Evolutionary conservation across 1,140 invertebrate genomes (phyloP).

Genomic region (Saccostrea glomerata): DNA sequence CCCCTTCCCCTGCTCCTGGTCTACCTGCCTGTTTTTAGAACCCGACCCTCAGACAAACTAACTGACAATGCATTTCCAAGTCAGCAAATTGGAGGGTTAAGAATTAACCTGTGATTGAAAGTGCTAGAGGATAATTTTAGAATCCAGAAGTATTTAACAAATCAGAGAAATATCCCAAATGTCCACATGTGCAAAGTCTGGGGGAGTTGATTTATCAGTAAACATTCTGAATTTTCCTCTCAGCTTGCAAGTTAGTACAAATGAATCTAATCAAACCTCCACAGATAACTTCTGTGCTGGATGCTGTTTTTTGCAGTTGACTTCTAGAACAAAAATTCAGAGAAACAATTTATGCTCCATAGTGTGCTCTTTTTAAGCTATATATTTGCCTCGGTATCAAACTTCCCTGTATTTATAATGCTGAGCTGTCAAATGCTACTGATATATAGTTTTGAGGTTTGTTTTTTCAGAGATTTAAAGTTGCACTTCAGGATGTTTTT

Average conservation of each 20-base stretch:
- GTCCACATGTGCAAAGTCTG: slow-evolving; percentile 22
- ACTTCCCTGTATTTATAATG: slow-evolving; percentile 9
- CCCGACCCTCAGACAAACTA: background rate
- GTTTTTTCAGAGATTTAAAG: slow-evolving; percentile 25
- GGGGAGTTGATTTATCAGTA: slow-evolving; percentile 23
- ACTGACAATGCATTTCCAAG: background rate
- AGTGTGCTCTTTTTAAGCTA: background rate
- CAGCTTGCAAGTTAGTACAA: slow-evolving; percentile 23
- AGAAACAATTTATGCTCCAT: slow-evolving; percentile 8
- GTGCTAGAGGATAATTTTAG: background rate
- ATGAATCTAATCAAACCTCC: slow-evolving; percentile 27
- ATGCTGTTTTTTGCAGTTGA: slow-evolving; percentile 28
- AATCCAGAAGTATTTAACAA: background rate
- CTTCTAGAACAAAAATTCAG: background rate
- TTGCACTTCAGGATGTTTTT: background rate
- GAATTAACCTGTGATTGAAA: background rate
- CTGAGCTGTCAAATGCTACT: slow-evolving; percentile 1
- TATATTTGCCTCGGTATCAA: slow-evolving; percentile 16
- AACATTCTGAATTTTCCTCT: slow-evolving; percentile 24
- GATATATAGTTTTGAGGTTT: slow-evolving; percentile 25
- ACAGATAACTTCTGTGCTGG: background rate
- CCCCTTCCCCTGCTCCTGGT: no score
- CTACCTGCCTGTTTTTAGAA: no score
- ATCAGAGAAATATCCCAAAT: slow-evolving; percentile 14
- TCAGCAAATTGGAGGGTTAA: background rate